Evolutionary conservation across 2,113 vertebrate genomes (phyloP), one percentile per base, ranked within the genome.

Genomic region (Strigops habroptila): DNA sequence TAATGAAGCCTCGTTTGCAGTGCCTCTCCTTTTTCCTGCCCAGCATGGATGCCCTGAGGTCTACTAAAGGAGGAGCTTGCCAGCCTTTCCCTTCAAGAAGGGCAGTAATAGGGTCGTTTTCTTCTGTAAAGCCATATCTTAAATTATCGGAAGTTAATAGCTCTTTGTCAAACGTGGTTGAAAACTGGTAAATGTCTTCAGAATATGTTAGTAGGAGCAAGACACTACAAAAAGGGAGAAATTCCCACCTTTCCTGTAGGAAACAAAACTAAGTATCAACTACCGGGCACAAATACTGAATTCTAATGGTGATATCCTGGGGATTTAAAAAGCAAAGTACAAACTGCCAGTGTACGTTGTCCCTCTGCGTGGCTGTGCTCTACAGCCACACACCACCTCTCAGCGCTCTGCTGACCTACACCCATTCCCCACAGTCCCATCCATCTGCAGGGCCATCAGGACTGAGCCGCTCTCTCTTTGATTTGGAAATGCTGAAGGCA

Each of bases 271-370:
- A 51, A 71, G 2, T 27, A 82, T 44, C 44, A 69, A 8, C 48
- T 64, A 60, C 14, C 43, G 59, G 37, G 28, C 46, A 28, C 9
- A 70, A 92, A 68, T 44, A 24, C 39, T 71, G 27, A 60, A 68
- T 76, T 69, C 39, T n/a, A 85, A 55, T 12, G 18, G 18, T 30
- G 31, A 49, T 53, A 75, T 60, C 43, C 18, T 33, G 25, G 12
- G 31, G 6, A 44, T 59, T 84, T 55, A 51, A 53, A 78, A 81
- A 74, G n/a, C 12, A 33, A 33, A 84, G 25, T 27, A 70, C 90
- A 83, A 41, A 19, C 31, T 44, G 33, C 41, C 41, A 68, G 43
- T 9, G 0, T n/a, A 18, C 0, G 0, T 84, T 71, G 19, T 18
- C n/a, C 64, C 28, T 44, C 46, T 76, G 62, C 1, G 0, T 19